Percentiles rank a stretch among this genome's conserved stretches.
Conservation (phyloP, 2,113 vertebrate genomes). For the Atrichornis clamosus region DNA sequence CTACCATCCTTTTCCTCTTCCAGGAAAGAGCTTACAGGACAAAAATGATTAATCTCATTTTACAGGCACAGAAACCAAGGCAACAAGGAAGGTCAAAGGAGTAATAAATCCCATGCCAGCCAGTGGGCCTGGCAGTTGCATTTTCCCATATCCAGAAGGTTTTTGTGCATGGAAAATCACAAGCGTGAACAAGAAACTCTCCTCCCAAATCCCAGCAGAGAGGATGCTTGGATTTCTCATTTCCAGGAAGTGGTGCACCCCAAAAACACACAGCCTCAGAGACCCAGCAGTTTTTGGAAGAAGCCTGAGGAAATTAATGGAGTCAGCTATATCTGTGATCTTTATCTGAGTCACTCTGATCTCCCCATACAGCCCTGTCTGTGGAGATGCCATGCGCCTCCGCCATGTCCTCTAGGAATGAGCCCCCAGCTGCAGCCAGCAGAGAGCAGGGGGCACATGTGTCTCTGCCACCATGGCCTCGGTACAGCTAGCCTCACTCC, state of each 20-base stretch:
- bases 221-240: neutral
- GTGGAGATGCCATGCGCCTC: fast-evolving
- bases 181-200: fast-evolving
- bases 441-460: neutral
- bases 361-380: neutral
- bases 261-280: neutral
- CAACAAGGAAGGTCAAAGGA: neutral
- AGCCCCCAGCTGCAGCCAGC: neutral
- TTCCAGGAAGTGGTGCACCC: neutral
- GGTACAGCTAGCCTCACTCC: neutral
- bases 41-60: neutral
- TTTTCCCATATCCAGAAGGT: neutral
- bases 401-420: fast-evolving
- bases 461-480: neutral
- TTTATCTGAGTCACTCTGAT: neutral
- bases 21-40: neutral
- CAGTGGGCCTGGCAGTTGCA: neutral
- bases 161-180: neutral
- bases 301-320: neutral
- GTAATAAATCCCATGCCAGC: neutral
- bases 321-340: neutral
- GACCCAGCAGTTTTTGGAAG: neutral
- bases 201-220: neutral
- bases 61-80: neutral
- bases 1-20: neutral